Conservation (phyloP, 2,797 vertebrate genomes). For the Carcharodon carcharias region DNA sequence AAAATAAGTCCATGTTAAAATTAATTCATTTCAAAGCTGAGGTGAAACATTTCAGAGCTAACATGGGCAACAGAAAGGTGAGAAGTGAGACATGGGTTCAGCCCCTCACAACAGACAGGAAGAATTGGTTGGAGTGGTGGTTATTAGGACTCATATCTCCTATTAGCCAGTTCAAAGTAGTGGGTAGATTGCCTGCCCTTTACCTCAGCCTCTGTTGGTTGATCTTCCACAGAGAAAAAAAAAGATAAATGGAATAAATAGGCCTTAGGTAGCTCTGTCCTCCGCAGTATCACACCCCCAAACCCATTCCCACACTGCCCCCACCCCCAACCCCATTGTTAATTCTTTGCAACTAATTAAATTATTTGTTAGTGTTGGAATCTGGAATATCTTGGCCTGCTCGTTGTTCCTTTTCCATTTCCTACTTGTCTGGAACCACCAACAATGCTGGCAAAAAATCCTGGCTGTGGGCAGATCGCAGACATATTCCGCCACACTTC, state of each 20-base stretch:
- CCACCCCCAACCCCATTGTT: neutral
- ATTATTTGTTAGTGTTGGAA: neutral
- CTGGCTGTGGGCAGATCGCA: neutral
- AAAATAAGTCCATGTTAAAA: constrained; percentile 1
- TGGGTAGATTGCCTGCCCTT: neutral
- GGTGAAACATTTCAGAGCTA: neutral
- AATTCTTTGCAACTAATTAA: neutral
- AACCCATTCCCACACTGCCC: neutral
- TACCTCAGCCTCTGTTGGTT: neutral
- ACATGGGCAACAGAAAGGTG: neutral
- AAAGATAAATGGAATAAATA: neutral
- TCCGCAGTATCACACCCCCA: neutral
- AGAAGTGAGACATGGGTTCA: neutral
- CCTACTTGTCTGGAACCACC: neutral
- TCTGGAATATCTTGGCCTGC: neutral
- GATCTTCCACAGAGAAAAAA: neutral
- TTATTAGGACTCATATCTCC: neutral
- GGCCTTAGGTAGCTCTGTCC: neutral
- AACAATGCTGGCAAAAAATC: neutral
- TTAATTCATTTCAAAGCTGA: neutral
- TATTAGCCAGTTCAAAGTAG: neutral
- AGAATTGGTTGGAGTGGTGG: neutral
- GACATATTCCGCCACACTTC: neutral
- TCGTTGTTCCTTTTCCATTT: neutral
- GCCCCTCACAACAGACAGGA: neutral